Percentiles rank a stretch among this genome's conserved stretches.
Conservation (phyloP, 2,113 vertebrate genomes). For the Seriola rivoliana region DNA sequence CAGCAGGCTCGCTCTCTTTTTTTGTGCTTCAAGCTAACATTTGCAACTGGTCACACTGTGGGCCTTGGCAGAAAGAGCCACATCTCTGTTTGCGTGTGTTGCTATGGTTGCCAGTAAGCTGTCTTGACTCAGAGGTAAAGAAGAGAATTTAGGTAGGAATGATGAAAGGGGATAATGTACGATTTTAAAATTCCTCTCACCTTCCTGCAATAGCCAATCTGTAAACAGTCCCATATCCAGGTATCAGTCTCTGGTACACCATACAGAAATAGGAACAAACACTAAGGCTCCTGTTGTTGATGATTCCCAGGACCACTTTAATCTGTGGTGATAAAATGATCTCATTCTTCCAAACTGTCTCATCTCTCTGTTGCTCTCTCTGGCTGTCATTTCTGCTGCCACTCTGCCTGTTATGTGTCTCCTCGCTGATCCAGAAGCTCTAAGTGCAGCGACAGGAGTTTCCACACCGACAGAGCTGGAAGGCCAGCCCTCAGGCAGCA, state of each 20-base stretch:
- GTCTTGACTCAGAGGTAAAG: constrained; percentile 13
- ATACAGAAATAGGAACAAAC: constrained; percentile 33
- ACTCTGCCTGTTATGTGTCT: constrained; percentile 55
- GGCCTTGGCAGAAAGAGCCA: constrained; percentile 22
- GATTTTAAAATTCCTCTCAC: constrained; percentile 47
- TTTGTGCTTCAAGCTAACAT: constrained; percentile 33
- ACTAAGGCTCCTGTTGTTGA: constrained; percentile 24
- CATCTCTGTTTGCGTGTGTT: constrained; percentile 38
- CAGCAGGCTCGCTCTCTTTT: constrained; percentile 2
- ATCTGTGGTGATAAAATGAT: constrained; percentile 53
- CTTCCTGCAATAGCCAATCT: constrained; percentile 22
- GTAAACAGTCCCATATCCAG: constrained; percentile 38
- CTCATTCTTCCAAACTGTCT: constrained; percentile 47
- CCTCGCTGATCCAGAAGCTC: constrained; percentile 53
- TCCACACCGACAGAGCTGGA: constrained; percentile 50
- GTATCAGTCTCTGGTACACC: constrained; percentile 27
- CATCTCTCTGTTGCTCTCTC: constrained; percentile 34
- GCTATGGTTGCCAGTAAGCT: constrained; percentile 30
- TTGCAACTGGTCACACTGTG: constrained; percentile 32
- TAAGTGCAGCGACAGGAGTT: constrained; percentile 52
- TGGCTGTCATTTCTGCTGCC: constrained; percentile 47
- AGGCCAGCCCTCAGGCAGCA: constrained; percentile 65
- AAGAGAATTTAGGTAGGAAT: constrained; percentile 17
- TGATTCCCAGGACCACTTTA: constrained; percentile 50
- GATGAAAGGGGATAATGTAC: constrained; percentile 41